phyloP scores from a whole-genome alignment of 1,140 invertebrate genomes.

The Conus betulinus region DNA sequence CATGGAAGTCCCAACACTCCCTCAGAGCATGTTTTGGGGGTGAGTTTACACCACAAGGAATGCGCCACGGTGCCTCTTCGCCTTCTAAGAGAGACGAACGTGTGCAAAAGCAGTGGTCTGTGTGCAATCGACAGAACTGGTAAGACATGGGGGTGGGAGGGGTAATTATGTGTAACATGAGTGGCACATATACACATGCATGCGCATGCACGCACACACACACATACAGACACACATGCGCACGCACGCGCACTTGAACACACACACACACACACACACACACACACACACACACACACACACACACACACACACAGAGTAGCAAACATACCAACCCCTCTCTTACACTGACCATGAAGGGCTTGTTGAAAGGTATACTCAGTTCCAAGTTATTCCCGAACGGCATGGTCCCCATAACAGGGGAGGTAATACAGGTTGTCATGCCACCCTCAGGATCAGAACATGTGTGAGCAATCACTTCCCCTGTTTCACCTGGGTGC shows the following conservation, averaged over 20 bases:
- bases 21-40: too few relatives aligned
- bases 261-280: constrained; percentile 4
- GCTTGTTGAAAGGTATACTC: background rate
- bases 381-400: background rate
- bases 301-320: too few relatives aligned
- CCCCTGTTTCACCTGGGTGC: background rate
- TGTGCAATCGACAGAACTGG: too few relatives aligned
- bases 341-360: background rate
- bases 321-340: too few relatives aligned
- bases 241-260: background rate
- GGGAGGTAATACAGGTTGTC: background rate
- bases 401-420: background rate
- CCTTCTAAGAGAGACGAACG: too few relatives aligned
- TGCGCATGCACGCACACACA: background rate
- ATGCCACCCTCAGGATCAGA: background rate
- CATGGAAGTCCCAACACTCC: too few relatives aligned
- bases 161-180: too few relatives aligned
- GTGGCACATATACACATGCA: background rate
- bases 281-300: background rate
- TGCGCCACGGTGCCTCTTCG: too few relatives aligned
- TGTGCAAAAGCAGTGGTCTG: too few relatives aligned
- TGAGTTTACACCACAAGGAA: too few relatives aligned
- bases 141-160: too few relatives aligned
- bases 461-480: background rate
- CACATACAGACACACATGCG: background rate